These are phyloP conservation scores for Papilio helenus DNA, from an alignment of 1,140 invertebrate genomes.

Conservation along the genomic window DNA sequence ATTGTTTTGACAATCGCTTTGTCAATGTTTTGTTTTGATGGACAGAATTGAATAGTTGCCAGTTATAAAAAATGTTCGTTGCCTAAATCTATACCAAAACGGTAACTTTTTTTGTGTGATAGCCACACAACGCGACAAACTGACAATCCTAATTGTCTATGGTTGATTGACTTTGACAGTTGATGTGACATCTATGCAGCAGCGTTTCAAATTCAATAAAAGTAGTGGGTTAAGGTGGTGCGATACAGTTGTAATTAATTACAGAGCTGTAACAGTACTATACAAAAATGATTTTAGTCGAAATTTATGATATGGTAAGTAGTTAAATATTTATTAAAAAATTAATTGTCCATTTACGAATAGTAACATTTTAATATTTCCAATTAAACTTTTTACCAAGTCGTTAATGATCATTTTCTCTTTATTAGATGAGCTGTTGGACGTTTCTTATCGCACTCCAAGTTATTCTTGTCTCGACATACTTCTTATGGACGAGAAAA, in stretches of 20 bases:
- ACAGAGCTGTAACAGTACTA: background rate
- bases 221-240: slow-evolving; percentile 7
- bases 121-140: background rate
- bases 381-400: slow-evolving; percentile 10
- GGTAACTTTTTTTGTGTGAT: background rate
- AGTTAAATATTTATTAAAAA: slow-evolving; percentile 26
- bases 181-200: background rate
- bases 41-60: background rate
- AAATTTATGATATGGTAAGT: slow-evolving; percentile 72
- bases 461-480: slow-evolving; percentile 65
- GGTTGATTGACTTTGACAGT: background rate
- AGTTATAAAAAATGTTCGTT: background rate
- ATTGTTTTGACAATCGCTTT: background rate
- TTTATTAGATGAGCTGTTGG: slow-evolving; percentile 77
- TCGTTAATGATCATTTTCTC: slow-evolving; percentile 5
- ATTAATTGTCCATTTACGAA: background rate
- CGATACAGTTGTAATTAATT: slow-evolving; percentile 24
- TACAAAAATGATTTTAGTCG: slow-evolving; percentile 68
- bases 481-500: slow-evolving; percentile 68
- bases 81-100: background rate
- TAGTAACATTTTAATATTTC: background rate
- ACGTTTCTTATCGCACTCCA: slow-evolving; percentile 70
- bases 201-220: slow-evolving; percentile 37
- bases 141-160: background rate
- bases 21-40: slow-evolving; percentile 1